Base-by-base conservation (phyloP, 2,797 vertebrate genomes). In the Mionectes olivaceus region DNA sequence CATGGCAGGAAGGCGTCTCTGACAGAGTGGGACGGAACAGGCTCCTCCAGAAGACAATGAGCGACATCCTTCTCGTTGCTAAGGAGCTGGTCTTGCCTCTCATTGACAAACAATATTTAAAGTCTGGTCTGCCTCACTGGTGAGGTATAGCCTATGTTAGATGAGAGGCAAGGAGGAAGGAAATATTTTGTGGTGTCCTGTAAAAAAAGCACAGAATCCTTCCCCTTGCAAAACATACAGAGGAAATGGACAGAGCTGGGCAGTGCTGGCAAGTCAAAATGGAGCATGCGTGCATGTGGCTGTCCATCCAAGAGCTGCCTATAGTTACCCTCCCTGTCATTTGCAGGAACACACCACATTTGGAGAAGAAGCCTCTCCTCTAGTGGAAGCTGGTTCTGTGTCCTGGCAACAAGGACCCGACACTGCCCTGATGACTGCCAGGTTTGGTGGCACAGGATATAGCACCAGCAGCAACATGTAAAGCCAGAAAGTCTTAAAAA, bases 11-110 rank as follows among this genome's bases (percentile, higher is more conserved):
- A 77, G 52, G 91, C 12, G 3, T 64, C 47, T 81, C 70, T 69
- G 86, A 77, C 1, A 9, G 60, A 22, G 68, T 69, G 35, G 78
- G 55, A 68, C 65, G 92, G 61, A 80, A 89, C 21, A 32, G 75
- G 81, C 69, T 87, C 87, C 77, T 86, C 65, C 57, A 32, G 82
- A 76, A 71, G 82, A 80, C 94, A 86, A 49, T 30, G 39, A 64
- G 70, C 2, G 5, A 76, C 92, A 76, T 61, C 92, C 82, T 87
- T 87, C 68, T 46, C 3, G 47, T 89, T 95, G 91, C 92, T 93
- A 93, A 89, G 93, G 78, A 89, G 92, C 92, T 92, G 87, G 37
- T 50, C 92, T 95, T 30, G 63, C 91, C 79, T 97, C 83, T 78
- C 91, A 79, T 37, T 59, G 92, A 92, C 87, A 92, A 96, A 81